These are phyloP conservation scores for Enchytraeus crypticus DNA, from an alignment of 2,888 invertebrate genomes.

Conservation along the genomic window DNA sequence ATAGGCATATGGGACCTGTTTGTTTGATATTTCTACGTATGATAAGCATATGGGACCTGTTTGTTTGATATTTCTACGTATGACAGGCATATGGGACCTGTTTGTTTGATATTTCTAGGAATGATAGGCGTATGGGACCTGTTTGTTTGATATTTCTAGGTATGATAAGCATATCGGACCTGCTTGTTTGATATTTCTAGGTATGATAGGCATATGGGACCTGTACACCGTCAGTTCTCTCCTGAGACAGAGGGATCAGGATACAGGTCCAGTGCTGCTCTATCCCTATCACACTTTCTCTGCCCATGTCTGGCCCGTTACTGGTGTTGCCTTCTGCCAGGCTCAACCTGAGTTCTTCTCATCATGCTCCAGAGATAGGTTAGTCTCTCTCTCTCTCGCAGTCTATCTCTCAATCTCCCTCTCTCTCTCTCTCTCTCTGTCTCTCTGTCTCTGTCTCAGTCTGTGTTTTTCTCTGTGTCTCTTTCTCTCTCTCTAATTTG, in stretches of 20 bases:
- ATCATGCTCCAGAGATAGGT: background rate
- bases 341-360: background rate
- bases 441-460: too few species aligned
- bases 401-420: background rate
- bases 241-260: background rate
- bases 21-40: too few species aligned
- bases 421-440: background rate
- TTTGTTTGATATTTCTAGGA: too few species aligned
- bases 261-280: background rate
- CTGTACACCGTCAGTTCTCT: conserved; percentile 1
- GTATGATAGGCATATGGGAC: background rate
- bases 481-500: too few species aligned
- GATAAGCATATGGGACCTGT: too few species aligned
- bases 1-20: too few species aligned
- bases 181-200: too few species aligned
- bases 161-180: background rate
- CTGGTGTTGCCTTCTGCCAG: conserved; percentile 1
- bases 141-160: too few species aligned
- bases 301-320: conserved; percentile 1
- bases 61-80: too few species aligned
- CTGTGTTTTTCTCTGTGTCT: too few species aligned
- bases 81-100: too few species aligned
- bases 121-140: too few species aligned
- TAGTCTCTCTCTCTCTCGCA: background rate
- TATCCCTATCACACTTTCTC: background rate